Percentiles rank a stretch among this genome's conserved stretches.
These are phyloP conservation scores for Clarias macrocephalus DNA, from an alignment of 2,113 vertebrate genomes.

Conservation along the genomic window DNA sequence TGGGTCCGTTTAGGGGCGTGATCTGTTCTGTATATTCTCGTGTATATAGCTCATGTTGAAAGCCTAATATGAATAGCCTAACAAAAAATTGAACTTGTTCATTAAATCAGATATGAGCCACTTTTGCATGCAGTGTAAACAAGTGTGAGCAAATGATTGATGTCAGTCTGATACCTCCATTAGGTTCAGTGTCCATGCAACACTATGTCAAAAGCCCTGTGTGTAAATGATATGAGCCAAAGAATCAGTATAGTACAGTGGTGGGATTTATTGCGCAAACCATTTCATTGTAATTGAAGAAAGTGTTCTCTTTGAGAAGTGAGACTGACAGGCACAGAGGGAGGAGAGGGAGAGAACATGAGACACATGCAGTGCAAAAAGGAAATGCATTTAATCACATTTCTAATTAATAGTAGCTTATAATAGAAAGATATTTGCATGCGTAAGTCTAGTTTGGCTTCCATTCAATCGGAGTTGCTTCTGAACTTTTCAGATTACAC, in stretches of 20 bases:
- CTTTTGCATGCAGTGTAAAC: too few relatives aligned
- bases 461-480: background rate
- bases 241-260: background rate
- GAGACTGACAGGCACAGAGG: background rate
- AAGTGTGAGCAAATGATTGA: background rate
- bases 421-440: conserved; percentile 8
- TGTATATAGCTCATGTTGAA: too few relatives aligned
- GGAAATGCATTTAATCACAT: background rate
- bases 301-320: conserved; percentile 1
- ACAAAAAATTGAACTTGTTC: too few relatives aligned
- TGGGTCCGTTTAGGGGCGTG: too few relatives aligned
- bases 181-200: background rate
- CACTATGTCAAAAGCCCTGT: background rate
- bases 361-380: background rate
- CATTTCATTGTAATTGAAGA: background rate
- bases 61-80: too few relatives aligned
- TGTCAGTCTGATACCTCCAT: background rate
- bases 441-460: background rate
- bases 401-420: background rate
- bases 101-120: too few relatives aligned
- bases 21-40: too few relatives aligned
- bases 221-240: background rate
- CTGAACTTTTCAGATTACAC: background rate
- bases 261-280: background rate
- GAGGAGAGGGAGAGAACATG: background rate